phyloP scores from a whole-genome alignment of 2,113 vertebrate species.

The Emydura subglobosa region DNA sequence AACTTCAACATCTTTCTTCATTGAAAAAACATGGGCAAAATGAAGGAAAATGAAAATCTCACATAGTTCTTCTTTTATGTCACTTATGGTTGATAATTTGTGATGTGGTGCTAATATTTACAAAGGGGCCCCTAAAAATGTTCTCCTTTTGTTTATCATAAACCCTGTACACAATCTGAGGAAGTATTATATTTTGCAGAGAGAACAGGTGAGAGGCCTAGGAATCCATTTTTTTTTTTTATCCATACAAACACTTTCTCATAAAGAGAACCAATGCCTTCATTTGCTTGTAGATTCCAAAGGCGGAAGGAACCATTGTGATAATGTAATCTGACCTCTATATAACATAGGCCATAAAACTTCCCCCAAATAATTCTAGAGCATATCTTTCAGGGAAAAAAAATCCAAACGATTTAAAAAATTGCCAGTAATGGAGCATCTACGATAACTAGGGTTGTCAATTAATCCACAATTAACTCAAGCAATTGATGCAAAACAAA shows the following conservation, averaged over 20 bases:
- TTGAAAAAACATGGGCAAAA: neutral
- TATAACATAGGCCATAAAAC: neutral
- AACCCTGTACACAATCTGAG: neutral
- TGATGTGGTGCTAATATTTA: neutral
- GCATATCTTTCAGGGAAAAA: neutral
- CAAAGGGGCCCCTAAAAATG: accelerated
- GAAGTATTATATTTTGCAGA: neutral
- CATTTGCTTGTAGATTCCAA: neutral
- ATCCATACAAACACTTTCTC: neutral
- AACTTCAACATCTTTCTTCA: neutral
- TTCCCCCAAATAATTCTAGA: neutral
- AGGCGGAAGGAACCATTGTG: neutral
- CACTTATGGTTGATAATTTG: neutral
- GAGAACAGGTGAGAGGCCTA: neutral
- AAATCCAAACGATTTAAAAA: neutral
- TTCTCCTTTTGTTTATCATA: neutral
- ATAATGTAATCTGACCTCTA: neutral
- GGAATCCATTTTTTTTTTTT: neutral
- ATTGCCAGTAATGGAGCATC: neutral
- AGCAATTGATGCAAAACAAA: too few relatives aligned
- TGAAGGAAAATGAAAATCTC: neutral
- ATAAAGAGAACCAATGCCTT: neutral
- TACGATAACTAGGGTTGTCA: too few relatives aligned
- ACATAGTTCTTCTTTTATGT: neutral
- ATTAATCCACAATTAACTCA: too few relatives aligned